A percentile compares a stretch with the other conserved stretches of the same genome.
Evolutionary conservation across 30 jellyfish, hydroid and myxozoan species (phyloP).

Genomic region (Aurelia coerulea): DNA sequence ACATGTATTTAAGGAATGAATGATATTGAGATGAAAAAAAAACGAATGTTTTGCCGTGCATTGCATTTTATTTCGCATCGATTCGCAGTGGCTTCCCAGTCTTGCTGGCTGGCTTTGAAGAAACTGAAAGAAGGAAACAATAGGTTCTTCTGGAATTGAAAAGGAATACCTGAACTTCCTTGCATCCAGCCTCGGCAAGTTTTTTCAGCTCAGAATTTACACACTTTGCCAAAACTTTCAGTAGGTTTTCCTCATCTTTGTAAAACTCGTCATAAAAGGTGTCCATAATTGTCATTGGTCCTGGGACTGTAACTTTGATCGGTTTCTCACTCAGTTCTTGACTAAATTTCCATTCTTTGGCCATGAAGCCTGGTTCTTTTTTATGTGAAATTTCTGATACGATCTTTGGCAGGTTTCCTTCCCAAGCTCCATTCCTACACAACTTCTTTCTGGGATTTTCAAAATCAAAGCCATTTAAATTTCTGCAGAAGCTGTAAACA

Average conservation of each 20-base stretch:
- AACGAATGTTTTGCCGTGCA: too few species aligned
- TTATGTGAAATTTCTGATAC: constrained; percentile 55
- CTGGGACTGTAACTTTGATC: constrained; percentile 79
- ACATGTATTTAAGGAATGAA: too few species aligned
- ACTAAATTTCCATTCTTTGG: constrained; percentile 73
- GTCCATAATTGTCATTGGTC: constrained; percentile 87
- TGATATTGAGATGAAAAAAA: too few species aligned
- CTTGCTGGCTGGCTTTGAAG: too few species aligned
- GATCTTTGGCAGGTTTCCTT: constrained; percentile 69
- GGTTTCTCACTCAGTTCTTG: constrained; percentile 60
- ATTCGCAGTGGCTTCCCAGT: too few species aligned
- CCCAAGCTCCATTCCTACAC: constrained; percentile 82
- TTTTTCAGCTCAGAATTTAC: constrained; percentile 57
- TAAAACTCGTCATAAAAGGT: constrained; percentile 68
- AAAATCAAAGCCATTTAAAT: constrained; percentile 82
- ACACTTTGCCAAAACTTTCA: constrained; percentile 52
- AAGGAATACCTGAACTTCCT: constrained; percentile 55
- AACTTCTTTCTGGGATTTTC: constrained; percentile 34
- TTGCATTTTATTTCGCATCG: too few species aligned
- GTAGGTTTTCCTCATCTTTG: constrained; percentile 53
- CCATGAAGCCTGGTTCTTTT: constrained; percentile 40
- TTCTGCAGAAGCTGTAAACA: constrained; percentile 66
- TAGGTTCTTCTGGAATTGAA: background rate
- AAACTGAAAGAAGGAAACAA: too few species aligned
- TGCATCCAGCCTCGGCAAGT: constrained; percentile 86